A percentile compares a stretch with the other conserved stretches of the same genome.
Conservation (phyloP, 2,113 vertebrate species). For the Gnathonemus echidnorhynchus region DNA sequence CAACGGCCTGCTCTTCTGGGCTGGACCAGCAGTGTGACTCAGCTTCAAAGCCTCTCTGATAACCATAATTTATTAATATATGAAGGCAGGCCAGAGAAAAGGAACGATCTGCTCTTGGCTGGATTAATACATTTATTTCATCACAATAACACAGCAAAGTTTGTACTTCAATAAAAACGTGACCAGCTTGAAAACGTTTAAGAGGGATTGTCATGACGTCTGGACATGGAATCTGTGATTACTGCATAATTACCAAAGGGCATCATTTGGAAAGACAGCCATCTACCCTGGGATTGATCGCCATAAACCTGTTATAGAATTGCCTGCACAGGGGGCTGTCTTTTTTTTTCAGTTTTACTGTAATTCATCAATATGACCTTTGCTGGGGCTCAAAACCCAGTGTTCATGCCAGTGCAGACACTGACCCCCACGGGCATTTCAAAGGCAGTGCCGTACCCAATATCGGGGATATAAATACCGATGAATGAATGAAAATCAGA, state of each 20-base stretch:
- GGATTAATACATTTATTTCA: background rate
- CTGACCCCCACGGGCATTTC: background rate
- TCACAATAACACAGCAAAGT: background rate
- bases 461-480: background rate
- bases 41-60: background rate
- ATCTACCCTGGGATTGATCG: background rate
- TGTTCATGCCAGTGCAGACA: background rate
- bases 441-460: background rate
- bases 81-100: background rate
- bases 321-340: background rate
- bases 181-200: background rate
- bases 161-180: constrained; percentile 10
- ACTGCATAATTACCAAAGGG: background rate
- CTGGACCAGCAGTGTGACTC: background rate
- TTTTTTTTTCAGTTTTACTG: background rate
- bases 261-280: background rate
- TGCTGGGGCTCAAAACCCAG: background rate
- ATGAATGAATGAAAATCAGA: constrained; percentile 2
- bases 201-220: background rate
- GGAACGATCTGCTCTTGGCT: background rate
- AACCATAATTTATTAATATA: constrained; percentile 11
- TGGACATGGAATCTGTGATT: background rate
- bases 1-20: background rate
- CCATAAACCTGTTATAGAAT: background rate
- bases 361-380: background rate